phyloP scores from a whole-genome alignment of 2,797 vertebrate species.

The Phylloscopus collybita region DNA sequence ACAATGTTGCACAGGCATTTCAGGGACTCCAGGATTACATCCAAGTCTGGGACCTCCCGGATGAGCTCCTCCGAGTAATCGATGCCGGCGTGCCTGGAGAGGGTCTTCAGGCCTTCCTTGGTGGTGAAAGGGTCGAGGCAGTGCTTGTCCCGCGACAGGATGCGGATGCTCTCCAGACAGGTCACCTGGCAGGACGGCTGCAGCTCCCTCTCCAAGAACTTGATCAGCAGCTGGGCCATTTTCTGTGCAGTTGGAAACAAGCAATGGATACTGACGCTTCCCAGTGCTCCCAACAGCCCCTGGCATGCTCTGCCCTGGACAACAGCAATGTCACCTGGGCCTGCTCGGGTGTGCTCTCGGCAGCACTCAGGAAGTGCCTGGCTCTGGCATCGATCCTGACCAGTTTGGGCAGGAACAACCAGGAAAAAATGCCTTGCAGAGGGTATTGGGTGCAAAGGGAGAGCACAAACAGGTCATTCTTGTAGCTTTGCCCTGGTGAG shows the following conservation, averaged over 20 bases:
- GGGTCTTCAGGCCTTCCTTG: slow-evolving; percentile 80
- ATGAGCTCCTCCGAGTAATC: slow-evolving; percentile 47
- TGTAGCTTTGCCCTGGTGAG: not conserved
- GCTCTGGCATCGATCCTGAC: not conserved
- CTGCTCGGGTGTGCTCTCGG: accelerated
- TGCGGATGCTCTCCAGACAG: slow-evolving; percentile 90
- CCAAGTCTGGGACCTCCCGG: slow-evolving; percentile 81
- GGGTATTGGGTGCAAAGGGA: not conserved
- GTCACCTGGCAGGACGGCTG: slow-evolving; percentile 87
- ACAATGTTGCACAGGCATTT: slow-evolving; percentile 93
- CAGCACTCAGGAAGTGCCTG: accelerated
- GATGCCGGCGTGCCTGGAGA: slow-evolving; percentile 83
- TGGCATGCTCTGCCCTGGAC: not conserved
- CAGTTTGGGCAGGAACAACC: not conserved
- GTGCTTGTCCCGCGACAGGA: slow-evolving; percentile 87
- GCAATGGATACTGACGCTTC: accelerated
- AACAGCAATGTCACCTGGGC: accelerated
- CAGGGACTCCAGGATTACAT: slow-evolving; percentile 88
- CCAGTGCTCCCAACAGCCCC: accelerated
- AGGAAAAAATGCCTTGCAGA: not conserved
- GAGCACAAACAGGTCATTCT: not conserved
- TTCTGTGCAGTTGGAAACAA: slow-evolving; percentile 71
- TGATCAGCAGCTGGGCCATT: slow-evolving; percentile 85
- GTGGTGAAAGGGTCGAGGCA: slow-evolving; percentile 84
- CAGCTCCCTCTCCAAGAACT: slow-evolving; percentile 84